Evolutionary conservation across 2,888 invertebrate genomes (phyloP).

Genomic region (Nebria brevicollis): DNA sequence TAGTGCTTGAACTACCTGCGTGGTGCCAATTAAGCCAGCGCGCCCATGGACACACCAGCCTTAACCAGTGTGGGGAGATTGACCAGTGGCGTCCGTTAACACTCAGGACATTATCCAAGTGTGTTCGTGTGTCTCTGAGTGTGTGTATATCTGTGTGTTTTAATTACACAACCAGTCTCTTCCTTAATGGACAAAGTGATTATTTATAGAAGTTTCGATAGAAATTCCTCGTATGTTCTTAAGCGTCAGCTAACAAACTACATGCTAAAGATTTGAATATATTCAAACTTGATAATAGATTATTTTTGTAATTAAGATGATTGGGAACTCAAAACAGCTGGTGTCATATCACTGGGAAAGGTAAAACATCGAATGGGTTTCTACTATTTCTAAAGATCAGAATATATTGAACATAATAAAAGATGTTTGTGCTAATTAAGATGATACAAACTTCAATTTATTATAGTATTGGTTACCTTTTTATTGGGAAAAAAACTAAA

Average conservation of each 20-base stretch:
- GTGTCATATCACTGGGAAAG: not conserved
- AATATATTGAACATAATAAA: not conserved
- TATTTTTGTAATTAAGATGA: not conserved
- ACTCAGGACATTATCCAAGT: not conserved
- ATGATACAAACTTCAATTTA: not conserved
- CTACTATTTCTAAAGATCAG: not conserved
- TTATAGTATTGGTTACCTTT: too few relatives aligned
- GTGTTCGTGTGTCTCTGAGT: not conserved
- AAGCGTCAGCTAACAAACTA: slow-evolving; percentile 1
- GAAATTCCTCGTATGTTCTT: not conserved
- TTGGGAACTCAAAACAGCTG: not conserved
- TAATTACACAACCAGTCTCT: slow-evolving; percentile 1
- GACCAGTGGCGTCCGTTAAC: slow-evolving; percentile 38
- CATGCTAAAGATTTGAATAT: not conserved
- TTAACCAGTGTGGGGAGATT: slow-evolving; percentile 33
- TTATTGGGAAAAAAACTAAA: too few relatives aligned
- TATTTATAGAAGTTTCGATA: slow-evolving; percentile 1
- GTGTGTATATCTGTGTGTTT: not conserved
- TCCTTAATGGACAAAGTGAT: not conserved
- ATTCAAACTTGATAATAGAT: not conserved
- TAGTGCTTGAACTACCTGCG: slow-evolving; percentile 43
- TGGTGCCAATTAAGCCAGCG: slow-evolving; percentile 46
- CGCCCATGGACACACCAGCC: slow-evolving; percentile 41
- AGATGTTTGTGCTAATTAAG: not conserved
- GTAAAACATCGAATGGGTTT: not conserved